Evolutionary conservation across 2,888 invertebrate genomes (phyloP).

Genomic region (Graphium colonna): DNA sequence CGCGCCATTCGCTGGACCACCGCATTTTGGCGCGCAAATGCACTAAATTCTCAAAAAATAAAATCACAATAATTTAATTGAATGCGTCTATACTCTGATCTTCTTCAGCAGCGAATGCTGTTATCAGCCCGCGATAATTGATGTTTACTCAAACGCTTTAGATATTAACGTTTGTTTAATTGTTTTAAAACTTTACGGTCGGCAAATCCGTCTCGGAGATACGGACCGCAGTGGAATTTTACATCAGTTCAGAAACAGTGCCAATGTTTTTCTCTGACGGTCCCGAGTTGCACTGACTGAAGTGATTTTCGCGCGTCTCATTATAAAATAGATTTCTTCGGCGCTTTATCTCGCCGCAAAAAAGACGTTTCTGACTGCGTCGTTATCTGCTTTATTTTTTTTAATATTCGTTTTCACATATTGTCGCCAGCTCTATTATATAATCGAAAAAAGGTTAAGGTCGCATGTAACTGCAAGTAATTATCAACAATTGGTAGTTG

Average conservation of each 20-base stretch:
- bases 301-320: conserved; percentile 9
- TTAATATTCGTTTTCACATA: not conserved
- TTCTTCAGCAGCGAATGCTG: conserved; percentile 47
- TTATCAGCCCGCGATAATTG: conserved; percentile 40
- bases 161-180: conserved; percentile 30
- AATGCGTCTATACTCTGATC: conserved; percentile 48
- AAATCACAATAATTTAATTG: conserved; percentile 21
- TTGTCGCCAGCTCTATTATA: not conserved
- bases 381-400: conserved; percentile 8
- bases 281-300: conserved; percentile 9
- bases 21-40: conserved; percentile 47
- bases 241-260: conserved; percentile 38
- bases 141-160: conserved; percentile 38
- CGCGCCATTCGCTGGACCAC: conserved; percentile 58
- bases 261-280: conserved; percentile 17
- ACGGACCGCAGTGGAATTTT: conserved; percentile 54
- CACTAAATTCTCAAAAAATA: conserved; percentile 24
- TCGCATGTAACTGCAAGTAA: not conserved
- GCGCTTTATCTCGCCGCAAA: conserved; percentile 12
- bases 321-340: conserved; percentile 13
- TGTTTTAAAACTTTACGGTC: conserved; percentile 35
- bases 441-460: conserved; percentile 1
- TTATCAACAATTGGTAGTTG: not conserved
- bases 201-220: conserved; percentile 31
- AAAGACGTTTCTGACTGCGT: conserved; percentile 5